phyloP scores from a whole-genome alignment of 2,888 invertebrate genomes.

The Meliscaeva auricollis region DNA sequence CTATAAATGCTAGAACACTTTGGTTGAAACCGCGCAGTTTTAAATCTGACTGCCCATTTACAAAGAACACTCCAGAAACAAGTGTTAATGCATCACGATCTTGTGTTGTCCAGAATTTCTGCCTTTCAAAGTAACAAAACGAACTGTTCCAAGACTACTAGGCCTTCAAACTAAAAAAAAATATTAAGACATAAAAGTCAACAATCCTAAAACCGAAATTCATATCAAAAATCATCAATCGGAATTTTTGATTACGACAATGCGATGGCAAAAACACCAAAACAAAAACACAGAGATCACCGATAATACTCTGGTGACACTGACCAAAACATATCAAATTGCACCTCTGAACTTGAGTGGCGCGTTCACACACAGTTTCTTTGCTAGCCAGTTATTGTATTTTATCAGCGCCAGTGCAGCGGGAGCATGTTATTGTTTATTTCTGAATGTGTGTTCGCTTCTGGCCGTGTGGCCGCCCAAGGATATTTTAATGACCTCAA shows the following conservation, averaged over 20 bases:
- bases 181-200: constrained; percentile 64
- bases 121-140: too few species aligned
- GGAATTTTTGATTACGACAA: constrained; percentile 18
- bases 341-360: constrained; percentile 44
- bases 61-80: too few species aligned
- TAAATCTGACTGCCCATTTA: too few species aligned
- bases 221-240: constrained; percentile 64
- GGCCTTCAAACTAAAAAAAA: too few species aligned
- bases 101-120: too few species aligned
- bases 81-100: too few species aligned
- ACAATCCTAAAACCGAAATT: constrained; percentile 48
- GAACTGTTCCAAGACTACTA: too few species aligned
- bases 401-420: constrained; percentile 28
- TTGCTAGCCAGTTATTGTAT: background rate
- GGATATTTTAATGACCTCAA: constrained; percentile 74
- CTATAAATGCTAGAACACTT: too few species aligned
- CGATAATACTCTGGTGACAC: constrained; percentile 47
- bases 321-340: constrained; percentile 64
- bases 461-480: constrained; percentile 50
- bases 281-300: constrained; percentile 1
- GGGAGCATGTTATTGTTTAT: constrained; percentile 46
- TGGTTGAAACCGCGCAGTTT: too few species aligned
- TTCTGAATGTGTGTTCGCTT: constrained; percentile 14
- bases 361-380: constrained; percentile 24
- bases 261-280: constrained; percentile 42